A percentile compares a stretch with the other conserved stretches of the same genome.
Conservation (phyloP, 2,888 invertebrate genomes). For the Drosophila atroscutellata region DNA sequence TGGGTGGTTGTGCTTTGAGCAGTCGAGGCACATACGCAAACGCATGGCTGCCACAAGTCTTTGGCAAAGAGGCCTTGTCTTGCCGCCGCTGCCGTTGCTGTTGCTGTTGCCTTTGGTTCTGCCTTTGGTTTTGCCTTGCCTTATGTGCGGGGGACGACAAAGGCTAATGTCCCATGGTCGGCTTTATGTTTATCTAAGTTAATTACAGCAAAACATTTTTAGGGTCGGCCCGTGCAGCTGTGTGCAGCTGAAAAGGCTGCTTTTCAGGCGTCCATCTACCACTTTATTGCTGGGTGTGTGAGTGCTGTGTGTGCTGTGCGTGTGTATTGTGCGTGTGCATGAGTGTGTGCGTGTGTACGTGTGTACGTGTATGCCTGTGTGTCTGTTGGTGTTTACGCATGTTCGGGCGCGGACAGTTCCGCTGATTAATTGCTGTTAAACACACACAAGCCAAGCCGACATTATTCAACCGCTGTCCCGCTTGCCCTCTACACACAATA, state of each 20-base stretch:
- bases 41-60: conserved; percentile 36
- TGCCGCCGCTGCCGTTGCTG: neutral
- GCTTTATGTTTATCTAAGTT: conserved; percentile 78
- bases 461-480: conserved; percentile 61
- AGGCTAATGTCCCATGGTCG: conserved; percentile 60
- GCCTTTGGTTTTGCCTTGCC: conserved; percentile 1
- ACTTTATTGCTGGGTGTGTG: conserved; percentile 27
- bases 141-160: conserved; percentile 27
- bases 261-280: conserved; percentile 51
- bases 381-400: conserved; percentile 70
- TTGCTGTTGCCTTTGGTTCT: neutral
- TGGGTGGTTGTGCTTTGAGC: conserved; percentile 28
- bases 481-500: conserved; percentile 19
- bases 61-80: conserved; percentile 22
- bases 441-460: conserved; percentile 66
- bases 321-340: conserved; percentile 8
- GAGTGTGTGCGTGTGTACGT: neutral
- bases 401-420: conserved; percentile 80
- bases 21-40: conserved; percentile 33
- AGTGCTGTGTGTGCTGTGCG: conserved; percentile 8
- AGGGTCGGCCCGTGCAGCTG: conserved; percentile 62
- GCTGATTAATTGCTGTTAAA: conserved; percentile 78
- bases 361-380: neutral
- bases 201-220: conserved; percentile 80
- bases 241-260: conserved; percentile 38